phyloP scores from a whole-genome alignment of 1,140 invertebrate species.

The Drosophila punjabiensis region DNA sequence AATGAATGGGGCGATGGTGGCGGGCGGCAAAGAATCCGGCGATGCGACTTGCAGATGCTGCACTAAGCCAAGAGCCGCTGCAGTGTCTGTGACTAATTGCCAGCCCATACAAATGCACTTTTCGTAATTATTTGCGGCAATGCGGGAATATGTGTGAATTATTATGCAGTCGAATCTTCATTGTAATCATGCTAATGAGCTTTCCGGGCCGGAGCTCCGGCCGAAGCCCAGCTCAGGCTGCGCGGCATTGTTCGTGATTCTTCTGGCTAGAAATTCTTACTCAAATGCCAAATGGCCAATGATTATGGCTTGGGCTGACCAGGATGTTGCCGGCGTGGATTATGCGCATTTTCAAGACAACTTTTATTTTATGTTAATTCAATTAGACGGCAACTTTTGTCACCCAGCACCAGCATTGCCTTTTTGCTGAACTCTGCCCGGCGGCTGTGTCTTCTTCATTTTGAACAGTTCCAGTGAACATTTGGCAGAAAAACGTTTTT shows the following conservation, averaged over 20 bases:
- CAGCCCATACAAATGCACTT: conserved; percentile 80
- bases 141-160: conserved; percentile 67
- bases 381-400: conserved; percentile 71
- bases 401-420: conserved; percentile 30
- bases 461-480: conserved; percentile 38
- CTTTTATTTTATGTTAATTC: conserved; percentile 78
- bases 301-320: conserved; percentile 47
- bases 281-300: conserved; percentile 61
- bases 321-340: conserved; percentile 65
- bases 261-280: conserved; percentile 47
- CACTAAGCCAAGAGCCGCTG: conserved; percentile 28
- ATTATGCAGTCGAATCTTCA: conserved; percentile 69
- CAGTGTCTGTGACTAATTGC: conserved; percentile 79
- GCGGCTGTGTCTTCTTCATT: conserved; percentile 63
- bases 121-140: conserved; percentile 77
- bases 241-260: conserved; percentile 47
- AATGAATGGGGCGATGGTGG: conserved; percentile 54
- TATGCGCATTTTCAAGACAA: conserved; percentile 67
- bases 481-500: conserved; percentile 68
- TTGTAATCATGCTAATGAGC: conserved; percentile 82
- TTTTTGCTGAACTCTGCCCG: conserved; percentile 51
- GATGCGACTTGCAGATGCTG: conserved; percentile 68
- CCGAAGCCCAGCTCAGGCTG: neutral
- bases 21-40: conserved; percentile 66
- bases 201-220: conserved; percentile 16